These are phyloP conservation scores for Dryococelus australis DNA, from an alignment of 2,888 invertebrate species.

Conservation along the genomic window DNA sequence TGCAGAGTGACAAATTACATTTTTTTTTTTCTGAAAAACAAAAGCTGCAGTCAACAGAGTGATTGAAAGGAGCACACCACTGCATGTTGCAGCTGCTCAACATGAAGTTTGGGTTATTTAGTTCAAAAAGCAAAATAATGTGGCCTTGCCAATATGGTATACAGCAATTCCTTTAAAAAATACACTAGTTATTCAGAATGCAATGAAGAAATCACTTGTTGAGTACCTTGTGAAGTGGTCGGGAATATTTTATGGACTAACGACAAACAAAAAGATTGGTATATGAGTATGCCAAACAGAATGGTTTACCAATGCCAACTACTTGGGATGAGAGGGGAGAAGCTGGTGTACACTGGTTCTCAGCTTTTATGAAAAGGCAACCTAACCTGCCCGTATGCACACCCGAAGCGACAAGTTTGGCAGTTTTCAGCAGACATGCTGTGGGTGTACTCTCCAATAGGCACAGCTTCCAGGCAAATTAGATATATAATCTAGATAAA, in stretches of 20 bases:
- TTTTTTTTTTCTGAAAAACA: not conserved
- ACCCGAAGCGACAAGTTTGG: constrained; percentile 48
- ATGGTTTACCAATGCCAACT: constrained; percentile 42
- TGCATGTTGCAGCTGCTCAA: not conserved
- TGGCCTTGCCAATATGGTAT: not conserved
- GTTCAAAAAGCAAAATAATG: constrained; percentile 4
- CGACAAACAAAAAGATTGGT: constrained; percentile 42
- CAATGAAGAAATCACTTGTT: constrained; percentile 45
- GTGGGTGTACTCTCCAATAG: constrained; percentile 43
- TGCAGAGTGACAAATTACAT: too few relatives aligned
- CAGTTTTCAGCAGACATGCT: constrained; percentile 42
- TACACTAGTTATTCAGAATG: constrained; percentile 41
- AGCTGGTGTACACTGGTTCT: constrained; percentile 45
- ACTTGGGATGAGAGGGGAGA: constrained; percentile 34
- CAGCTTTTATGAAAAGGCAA: constrained; percentile 44
- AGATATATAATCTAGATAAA: constrained; percentile 57
- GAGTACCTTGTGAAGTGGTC: constrained; percentile 41
- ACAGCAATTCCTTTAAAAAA: not conserved
- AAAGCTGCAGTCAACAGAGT: not conserved
- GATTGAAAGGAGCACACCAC: not conserved
- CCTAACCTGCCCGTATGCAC: constrained; percentile 43
- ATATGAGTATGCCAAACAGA: constrained; percentile 44
- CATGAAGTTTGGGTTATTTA: not conserved
- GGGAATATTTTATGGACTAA: constrained; percentile 42
- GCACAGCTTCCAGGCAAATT: constrained; percentile 49